Conservation (phyloP, 2,888 invertebrate species). For the Microdon myrmicae region DNA sequence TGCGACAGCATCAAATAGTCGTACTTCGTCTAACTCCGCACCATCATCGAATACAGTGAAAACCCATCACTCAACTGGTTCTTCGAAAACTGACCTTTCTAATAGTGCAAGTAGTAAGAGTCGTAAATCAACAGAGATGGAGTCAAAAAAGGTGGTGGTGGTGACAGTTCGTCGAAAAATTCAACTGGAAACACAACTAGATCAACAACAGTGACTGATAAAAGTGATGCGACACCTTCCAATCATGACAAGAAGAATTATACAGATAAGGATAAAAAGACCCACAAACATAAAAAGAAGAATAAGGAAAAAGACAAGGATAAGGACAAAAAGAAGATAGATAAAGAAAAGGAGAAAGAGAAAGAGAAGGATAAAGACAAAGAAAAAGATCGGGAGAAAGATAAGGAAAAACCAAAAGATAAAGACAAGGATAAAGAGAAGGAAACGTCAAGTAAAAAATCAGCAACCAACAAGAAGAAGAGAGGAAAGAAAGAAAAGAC, state of each 20-base stretch:
- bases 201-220: conserved; percentile 33
- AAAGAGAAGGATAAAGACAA: no score
- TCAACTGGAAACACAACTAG: no score
- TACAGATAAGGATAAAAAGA: conserved; percentile 69
- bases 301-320: conserved; percentile 76
- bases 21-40: no score
- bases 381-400: no score
- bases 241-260: conserved; percentile 30
- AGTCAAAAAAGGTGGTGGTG: no score
- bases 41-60: conserved; percentile 20
- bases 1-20: no score
- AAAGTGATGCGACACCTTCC: conserved; percentile 47
- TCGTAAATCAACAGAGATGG: conserved; percentile 51
- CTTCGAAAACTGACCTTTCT: conserved; percentile 37
- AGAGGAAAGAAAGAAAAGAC: conserved; percentile 52
- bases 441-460: conserved; percentile 56
- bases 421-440: conserved; percentile 73
- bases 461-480: conserved; percentile 40
- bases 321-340: no score
- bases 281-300: conserved; percentile 74
- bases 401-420: no score
- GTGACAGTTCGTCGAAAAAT: no score
- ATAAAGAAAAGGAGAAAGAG: no score
- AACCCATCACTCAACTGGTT: conserved; percentile 11
- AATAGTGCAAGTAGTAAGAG: conserved; percentile 46